Percentiles rank a stretch among this genome's conserved stretches.
phyloP scores from a whole-genome alignment of 30 jellyfish, hydroid and myxozoan genomes.

The Chrysaora quinquecirrha region DNA sequence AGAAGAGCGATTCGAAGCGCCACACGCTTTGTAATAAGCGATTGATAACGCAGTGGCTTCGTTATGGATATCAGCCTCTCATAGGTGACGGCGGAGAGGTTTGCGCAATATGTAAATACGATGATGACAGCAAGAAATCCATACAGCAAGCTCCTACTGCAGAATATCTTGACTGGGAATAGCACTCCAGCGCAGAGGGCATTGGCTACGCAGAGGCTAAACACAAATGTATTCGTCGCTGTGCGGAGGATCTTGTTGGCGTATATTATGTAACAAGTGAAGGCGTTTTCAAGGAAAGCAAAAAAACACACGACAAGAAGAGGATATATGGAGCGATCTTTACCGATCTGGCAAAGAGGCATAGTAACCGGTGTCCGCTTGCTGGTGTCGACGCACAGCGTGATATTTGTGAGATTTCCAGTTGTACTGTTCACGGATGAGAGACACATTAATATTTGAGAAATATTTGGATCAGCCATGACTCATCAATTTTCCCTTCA shows the following conservation, averaged over 20 bases:
- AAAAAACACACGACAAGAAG: conserved; percentile 66
- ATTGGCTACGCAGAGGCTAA: conserved; percentile 79
- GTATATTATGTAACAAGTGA: conserved; percentile 72
- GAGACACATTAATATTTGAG: no score
- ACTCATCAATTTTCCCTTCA: no score
- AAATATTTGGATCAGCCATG: no score
- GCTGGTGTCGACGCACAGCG: not conserved
- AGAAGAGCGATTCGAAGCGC: conserved; percentile 56
- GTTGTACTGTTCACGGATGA: no score
- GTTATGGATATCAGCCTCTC: conserved; percentile 84
- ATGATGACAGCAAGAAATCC: conserved; percentile 55
- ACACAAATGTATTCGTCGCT: conserved; percentile 79
- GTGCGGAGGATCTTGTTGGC: conserved; percentile 52
- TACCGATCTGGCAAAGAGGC: not conserved
- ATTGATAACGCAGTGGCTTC: conserved; percentile 65
- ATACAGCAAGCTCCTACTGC: conserved; percentile 32
- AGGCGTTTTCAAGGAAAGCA: conserved; percentile 69
- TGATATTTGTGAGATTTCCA: not conserved
- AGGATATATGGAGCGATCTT: conserved; percentile 23
- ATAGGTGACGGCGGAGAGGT: conserved; percentile 81
- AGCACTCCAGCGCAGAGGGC: conserved; percentile 72
- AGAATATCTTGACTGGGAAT: conserved; percentile 67
- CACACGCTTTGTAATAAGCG: conserved; percentile 64
- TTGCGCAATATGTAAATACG: conserved; percentile 60
- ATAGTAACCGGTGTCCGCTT: not conserved